Evolutionary conservation across 2,888 invertebrate genomes (phyloP), one percentile per base, ranked within the genome.

Genomic region (Acleris cristana): DNA sequence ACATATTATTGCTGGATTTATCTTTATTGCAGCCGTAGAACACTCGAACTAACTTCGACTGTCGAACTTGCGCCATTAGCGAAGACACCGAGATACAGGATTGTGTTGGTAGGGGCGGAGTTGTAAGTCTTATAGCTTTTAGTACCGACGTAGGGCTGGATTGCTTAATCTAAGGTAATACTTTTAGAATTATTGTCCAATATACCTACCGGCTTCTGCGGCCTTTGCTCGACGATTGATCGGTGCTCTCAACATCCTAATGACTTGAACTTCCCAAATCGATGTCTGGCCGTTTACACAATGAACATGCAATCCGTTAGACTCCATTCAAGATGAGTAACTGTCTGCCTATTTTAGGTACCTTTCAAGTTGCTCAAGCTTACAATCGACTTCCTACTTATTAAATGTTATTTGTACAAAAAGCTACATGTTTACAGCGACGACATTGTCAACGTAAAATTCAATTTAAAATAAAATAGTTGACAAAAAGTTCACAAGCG

Each of bases 1-100:
- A 90, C 91, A 90, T 92, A 90, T 92, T 92, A 92, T 92, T 90
- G 90, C 88, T 89, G 92, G 92, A 92, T 92, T 92, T 92, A 92
- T 92, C 90, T 92, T 92, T 92, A 92, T 92, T 90, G 92, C 90
- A 85, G 87, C 87, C 85, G 89, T 90, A 89, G 89, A 92, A 88
- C 91, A 91, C 89, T 91, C 88, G 83, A 90, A 91, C 88, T 90
- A 90, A 92, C 87, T 91, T 92, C 90, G 90, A 88, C 90, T 90
- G 92, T 91, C 92, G 91, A 92, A 92, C 86, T 92, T 92, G 81
- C 84, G 89, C 92, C 91, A 92, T 92, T 92, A 92, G 91, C 83
- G 90, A 91, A 90, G 88, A 92, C 91, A 90, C 92, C 86, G 89
- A 90, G 88, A 91, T 88, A 92, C 91, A 87, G 90, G 87, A 92